Conservation (phyloP, 1,140 invertebrate genomes). For the Druon quercuslanigerum region DNA sequence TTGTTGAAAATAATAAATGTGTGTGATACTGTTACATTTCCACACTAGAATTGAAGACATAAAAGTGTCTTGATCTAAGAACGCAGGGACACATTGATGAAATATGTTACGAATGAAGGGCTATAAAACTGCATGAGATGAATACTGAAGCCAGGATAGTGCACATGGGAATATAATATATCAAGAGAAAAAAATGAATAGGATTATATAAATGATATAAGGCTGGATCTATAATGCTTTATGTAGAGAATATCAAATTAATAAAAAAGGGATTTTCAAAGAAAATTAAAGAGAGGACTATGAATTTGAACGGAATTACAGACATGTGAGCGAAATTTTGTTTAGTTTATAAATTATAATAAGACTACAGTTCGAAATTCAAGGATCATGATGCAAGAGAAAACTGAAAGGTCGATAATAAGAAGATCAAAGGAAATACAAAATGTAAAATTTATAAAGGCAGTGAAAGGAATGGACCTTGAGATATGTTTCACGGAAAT, state of each 20-base stretch:
- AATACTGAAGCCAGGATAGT: slow-evolving; percentile 9
- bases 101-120: slow-evolving; percentile 14
- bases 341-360: not conserved
- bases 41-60: not conserved
- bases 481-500: not conserved
- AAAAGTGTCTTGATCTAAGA: not conserved
- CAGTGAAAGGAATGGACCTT: not conserved
- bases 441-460: slow-evolving; percentile 6
- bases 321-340: too few species aligned
- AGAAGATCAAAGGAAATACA: slow-evolving; percentile 14
- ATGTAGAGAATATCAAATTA: not conserved
- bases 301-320: too few species aligned
- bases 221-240: not conserved
- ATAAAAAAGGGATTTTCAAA: too few species aligned
- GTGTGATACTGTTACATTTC: not conserved
- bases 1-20: not conserved
- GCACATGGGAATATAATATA: slow-evolving; percentile 1
- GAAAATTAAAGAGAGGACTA: too few species aligned
- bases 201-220: not conserved
- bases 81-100: not conserved
- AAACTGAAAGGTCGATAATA: not conserved
- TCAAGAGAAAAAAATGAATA: not conserved
- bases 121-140: slow-evolving; percentile 20
- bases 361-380: not conserved
- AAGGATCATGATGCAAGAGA: slow-evolving; percentile 1